phyloP scores from a whole-genome alignment of 2,113 vertebrate species.

The Cichladusa arquata region DNA sequence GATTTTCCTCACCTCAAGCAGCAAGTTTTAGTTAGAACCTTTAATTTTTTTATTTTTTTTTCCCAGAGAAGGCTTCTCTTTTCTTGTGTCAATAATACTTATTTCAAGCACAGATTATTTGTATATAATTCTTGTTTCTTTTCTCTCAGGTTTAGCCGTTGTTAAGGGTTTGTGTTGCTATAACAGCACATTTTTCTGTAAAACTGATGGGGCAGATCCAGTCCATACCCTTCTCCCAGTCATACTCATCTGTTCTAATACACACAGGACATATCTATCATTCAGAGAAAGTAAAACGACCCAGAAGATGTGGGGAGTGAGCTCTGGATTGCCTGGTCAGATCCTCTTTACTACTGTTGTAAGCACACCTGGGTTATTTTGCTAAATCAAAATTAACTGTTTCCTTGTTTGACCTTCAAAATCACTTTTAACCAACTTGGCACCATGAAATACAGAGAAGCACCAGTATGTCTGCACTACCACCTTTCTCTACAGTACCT shows the following conservation, averaged over 20 bases:
- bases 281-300: not conserved
- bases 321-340: not conserved
- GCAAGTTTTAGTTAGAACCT: not conserved
- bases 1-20: not conserved
- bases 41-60: not conserved
- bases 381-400: not conserved
- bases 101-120: not conserved
- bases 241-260: not conserved
- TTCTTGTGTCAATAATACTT: not conserved
- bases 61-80: not conserved
- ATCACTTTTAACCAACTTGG: not conserved
- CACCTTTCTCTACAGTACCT: not conserved
- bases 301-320: not conserved
- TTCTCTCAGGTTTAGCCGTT: not conserved
- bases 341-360: not conserved
- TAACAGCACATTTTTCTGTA: not conserved
- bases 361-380: not conserved
- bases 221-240: not conserved
- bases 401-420: not conserved
- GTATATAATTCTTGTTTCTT: not conserved
- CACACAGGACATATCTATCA: rapidly evolving
- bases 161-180: not conserved
- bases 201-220: not conserved
- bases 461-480: not conserved
- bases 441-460: not conserved